Conservation (phyloP, 2,113 vertebrate genomes). For the Willisornis vidua region DNA sequence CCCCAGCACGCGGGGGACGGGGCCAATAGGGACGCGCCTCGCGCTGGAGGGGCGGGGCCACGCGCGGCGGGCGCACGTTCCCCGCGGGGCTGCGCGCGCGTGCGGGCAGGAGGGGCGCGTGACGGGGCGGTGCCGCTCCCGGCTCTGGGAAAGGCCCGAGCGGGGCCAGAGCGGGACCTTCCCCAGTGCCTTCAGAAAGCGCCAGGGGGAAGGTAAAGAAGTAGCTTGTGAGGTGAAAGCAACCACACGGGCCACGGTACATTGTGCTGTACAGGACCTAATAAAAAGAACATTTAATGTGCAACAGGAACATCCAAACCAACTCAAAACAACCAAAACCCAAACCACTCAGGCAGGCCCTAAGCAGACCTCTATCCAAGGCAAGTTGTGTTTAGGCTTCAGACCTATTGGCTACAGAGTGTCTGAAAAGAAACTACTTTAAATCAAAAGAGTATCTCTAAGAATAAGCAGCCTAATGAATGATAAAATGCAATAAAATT, state of each 20-base stretch:
- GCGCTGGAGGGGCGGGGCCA: not conserved
- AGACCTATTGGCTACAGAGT: not conserved
- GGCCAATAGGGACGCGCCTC: not conserved
- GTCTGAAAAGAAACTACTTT: not conserved
- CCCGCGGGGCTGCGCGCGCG: not conserved
- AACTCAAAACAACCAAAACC: too few relatives aligned
- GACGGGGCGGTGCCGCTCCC: accelerated
- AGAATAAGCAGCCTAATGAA: not conserved
- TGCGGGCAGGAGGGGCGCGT: not conserved
- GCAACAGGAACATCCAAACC: too few relatives aligned
- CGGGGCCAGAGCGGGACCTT: accelerated
- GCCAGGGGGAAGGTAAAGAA: not conserved
- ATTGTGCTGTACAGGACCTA: not conserved
- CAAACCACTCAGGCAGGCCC: not conserved
- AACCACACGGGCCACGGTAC: accelerated
- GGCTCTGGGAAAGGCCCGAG: accelerated
- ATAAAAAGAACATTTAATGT: not conserved
- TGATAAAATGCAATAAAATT: not conserved
- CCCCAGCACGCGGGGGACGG: not conserved
- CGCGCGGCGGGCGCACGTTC: accelerated
- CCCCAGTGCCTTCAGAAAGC: accelerated
- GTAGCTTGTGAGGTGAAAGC: accelerated
- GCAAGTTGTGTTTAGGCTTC: not conserved
- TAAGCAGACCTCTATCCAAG: not conserved
- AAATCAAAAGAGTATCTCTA: not conserved